Evolutionary conservation across 2,113 vertebrate genomes (phyloP), one percentile per base, ranked within the genome.

Genomic region (Rana temporaria): DNA sequence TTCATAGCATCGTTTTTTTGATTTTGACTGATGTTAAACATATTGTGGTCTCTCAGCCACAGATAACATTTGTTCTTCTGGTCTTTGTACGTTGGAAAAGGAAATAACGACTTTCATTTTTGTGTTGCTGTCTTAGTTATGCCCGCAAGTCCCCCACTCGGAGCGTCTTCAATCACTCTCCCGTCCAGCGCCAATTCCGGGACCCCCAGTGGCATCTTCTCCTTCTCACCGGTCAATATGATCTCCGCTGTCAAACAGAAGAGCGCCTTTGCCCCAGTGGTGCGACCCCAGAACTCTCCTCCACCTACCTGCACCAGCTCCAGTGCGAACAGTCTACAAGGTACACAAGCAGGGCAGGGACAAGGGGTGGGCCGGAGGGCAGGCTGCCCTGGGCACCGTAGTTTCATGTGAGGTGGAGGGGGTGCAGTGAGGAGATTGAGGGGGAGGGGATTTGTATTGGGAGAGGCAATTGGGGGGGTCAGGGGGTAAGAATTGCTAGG

Each of bases 221-320:
- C 97, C 94, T 97, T 99, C 95, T 98, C 95, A 71, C 94, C 97
- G 84, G 95, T 97, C 92, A 95, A 95, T 91, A 96, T 98, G 96
- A 96, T 98, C 94, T 98, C 96, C 85, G 95, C 96, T 76, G 97
- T 99, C 90, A 99, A 99, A 94, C 97, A 98, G 96, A 99, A 98
- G 89, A 99, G 97, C 93, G 97, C 97, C 93, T 98, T 98, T 70
- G 97, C 97, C 80, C 97, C 97, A 0, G 97, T 99, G 87, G 95
- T 99, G 88, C 94, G 97, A 85, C 96, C 97, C 4, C 95, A 94
- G 89, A 93, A 90, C 84, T 98, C 97, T 78, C 96, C 97, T 15
- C 92, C 97, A 79, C 96, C 96, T 72, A 94, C 95, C 92, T 98
- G 97, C 88, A 94, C 96, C 95, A 91, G 95, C 93, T 89, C 93